These are phyloP conservation scores for Neodiprion pinetum DNA, from an alignment of 1,140 invertebrate species.

Conservation along the genomic window DNA sequence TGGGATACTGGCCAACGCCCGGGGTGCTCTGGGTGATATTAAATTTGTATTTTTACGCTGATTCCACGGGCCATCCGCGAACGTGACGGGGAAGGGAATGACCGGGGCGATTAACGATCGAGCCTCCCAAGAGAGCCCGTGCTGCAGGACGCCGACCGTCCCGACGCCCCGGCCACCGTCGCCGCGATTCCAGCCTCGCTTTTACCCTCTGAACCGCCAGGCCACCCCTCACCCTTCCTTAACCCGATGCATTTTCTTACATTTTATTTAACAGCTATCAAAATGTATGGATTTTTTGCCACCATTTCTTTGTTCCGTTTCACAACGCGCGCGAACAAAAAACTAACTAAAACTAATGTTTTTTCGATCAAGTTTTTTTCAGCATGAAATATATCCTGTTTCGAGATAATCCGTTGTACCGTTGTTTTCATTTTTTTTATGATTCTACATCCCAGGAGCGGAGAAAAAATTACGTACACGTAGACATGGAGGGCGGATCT, in stretches of 20 bases:
- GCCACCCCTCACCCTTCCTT: constrained; percentile 25
- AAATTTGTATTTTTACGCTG: constrained; percentile 66
- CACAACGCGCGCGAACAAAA: neutral
- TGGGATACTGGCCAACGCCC: constrained; percentile 6
- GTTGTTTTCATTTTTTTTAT: too few species aligned
- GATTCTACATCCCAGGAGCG: too few species aligned
- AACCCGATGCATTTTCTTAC: constrained; percentile 38
- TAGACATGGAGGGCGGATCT: too few species aligned
- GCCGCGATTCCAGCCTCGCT: constrained; percentile 35
- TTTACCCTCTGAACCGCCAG: constrained; percentile 17
- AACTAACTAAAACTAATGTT: too few species aligned
- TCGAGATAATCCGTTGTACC: too few species aligned
- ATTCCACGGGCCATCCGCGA: constrained; percentile 61
- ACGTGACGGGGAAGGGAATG: constrained; percentile 63
- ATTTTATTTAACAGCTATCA: constrained; percentile 62
- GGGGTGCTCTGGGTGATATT: constrained; percentile 49
- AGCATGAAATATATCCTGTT: too few species aligned
- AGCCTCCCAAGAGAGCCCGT: constrained; percentile 47
- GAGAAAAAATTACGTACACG: too few species aligned
- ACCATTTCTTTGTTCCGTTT: neutral
- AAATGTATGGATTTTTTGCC: constrained; percentile 54
- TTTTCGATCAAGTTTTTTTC: too few species aligned
- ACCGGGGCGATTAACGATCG: constrained; percentile 62
- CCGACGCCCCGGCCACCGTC: constrained; percentile 33
- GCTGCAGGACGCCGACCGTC: constrained; percentile 28